These are phyloP conservation scores for Anolis carolinensis DNA, from an alignment of 2,113 vertebrate species.

Conservation along the genomic window DNA sequence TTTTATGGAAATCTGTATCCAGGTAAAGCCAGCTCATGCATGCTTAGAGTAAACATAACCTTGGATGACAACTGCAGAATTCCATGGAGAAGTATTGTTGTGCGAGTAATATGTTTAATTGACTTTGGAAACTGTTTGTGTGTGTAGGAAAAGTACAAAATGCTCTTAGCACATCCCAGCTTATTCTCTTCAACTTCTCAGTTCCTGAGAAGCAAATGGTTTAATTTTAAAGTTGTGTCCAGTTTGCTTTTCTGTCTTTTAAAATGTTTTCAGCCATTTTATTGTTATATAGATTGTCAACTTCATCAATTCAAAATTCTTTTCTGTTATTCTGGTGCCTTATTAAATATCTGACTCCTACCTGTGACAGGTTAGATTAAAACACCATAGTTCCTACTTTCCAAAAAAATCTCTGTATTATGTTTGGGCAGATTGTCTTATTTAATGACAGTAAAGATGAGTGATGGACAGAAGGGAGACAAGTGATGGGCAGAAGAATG, in stretches of 20 bases:
- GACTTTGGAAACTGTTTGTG: constrained; percentile 37
- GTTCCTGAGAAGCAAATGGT: not conserved
- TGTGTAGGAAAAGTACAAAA: constrained; percentile 7
- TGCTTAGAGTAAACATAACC: constrained; percentile 37
- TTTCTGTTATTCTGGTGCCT: not conserved
- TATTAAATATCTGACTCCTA: not conserved
- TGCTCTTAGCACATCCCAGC: not conserved
- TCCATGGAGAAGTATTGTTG: not conserved
- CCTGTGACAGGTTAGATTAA: not conserved
- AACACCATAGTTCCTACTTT: not conserved
- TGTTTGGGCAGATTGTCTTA: not conserved
- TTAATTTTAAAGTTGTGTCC: not conserved
- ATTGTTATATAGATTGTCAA: not conserved
- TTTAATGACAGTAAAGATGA: not conserved
- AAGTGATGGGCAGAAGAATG: not conserved
- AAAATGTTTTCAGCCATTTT: not conserved
- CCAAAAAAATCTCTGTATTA: not conserved
- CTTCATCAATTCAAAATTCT: not conserved
- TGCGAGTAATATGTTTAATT: constrained; percentile 41
- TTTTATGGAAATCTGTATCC: constrained; percentile 26
- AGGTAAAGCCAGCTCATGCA: constrained; percentile 42
- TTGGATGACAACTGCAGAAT: constrained; percentile 37
- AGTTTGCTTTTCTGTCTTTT: not conserved
- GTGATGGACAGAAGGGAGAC: not conserved
- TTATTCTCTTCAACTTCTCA: not conserved